Percentiles rank a stretch among this genome's conserved stretches.
Conservation (phyloP, 2,888 invertebrate species). For the Pseudolycoriella hygida region DNA sequence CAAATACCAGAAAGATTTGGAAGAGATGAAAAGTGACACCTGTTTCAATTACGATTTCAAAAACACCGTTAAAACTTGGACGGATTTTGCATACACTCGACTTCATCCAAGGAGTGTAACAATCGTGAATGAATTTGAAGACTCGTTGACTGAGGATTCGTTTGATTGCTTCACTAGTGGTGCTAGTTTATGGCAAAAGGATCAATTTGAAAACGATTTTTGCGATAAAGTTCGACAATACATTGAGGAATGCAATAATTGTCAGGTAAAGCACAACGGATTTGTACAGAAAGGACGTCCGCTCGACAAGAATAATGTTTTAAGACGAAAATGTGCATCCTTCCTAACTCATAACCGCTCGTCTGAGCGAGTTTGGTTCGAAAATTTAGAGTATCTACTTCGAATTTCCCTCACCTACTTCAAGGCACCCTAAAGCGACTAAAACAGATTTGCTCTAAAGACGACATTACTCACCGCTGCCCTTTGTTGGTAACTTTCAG, state of each 20-base stretch:
- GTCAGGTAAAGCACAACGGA: no score
- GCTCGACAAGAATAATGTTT: no score
- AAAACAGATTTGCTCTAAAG: no score
- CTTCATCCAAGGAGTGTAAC: conserved; percentile 67
- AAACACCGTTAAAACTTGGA: conserved; percentile 56
- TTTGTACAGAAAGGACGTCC: no score
- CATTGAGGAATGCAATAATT: conserved; percentile 74
- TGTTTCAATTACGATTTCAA: conserved; percentile 43
- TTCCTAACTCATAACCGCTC: no score
- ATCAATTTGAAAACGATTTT: conserved; percentile 50
- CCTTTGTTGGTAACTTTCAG: no score
- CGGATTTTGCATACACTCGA: conserved; percentile 63
- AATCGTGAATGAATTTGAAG: conserved; percentile 50
- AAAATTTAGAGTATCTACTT: no score
- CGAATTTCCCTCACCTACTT: no score
- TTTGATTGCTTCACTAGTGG: conserved; percentile 42
- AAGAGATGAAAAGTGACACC: conserved; percentile 23
- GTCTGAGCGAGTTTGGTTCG: no score
- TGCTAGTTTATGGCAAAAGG: conserved; percentile 43
- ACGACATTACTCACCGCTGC: no score
- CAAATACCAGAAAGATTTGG: conserved; percentile 49
- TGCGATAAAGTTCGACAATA: conserved; percentile 65
- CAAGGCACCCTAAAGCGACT: no score
- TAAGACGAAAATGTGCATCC: no score
- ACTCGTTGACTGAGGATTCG: conserved; percentile 35